Conservation (phyloP, 2,888 invertebrate species). For the Cerastis rubricosa region DNA sequence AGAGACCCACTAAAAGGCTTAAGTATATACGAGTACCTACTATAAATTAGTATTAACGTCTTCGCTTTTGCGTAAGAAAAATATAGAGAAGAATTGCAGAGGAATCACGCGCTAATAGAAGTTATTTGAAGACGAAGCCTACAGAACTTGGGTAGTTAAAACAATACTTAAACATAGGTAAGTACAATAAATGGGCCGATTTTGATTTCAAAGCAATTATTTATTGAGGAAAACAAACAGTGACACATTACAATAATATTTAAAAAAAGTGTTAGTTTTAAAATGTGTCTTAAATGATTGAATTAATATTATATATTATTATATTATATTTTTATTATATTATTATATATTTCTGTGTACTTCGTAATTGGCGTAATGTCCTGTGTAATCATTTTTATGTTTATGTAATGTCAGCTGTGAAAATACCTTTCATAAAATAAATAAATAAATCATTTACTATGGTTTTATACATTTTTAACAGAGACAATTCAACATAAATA, state of each 20-base stretch:
- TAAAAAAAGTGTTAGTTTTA: no score
- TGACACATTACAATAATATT: no score
- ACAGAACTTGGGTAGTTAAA: background rate
- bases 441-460: no score
- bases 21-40: constrained; percentile 41
- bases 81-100: background rate
- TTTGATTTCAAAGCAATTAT: background rate
- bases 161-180: background rate
- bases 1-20: constrained; percentile 69
- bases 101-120: background rate
- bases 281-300: background rate
- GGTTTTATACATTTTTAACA: background rate
- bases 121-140: background rate
- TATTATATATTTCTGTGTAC: no score
- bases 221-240: no score
- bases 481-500: background rate
- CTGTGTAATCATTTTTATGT: no score
- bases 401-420: no score
- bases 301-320: no score
- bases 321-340: no score
- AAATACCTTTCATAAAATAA: no score
- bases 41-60: constrained; percentile 69
- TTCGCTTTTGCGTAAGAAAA: constrained; percentile 45
- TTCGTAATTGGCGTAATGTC: no score
- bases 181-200: background rate